These are phyloP conservation scores for Parazoanthus atlanticus DNA, from an alignment of 92 coral and sea anemone genomes.

Conservation along the genomic window DNA sequence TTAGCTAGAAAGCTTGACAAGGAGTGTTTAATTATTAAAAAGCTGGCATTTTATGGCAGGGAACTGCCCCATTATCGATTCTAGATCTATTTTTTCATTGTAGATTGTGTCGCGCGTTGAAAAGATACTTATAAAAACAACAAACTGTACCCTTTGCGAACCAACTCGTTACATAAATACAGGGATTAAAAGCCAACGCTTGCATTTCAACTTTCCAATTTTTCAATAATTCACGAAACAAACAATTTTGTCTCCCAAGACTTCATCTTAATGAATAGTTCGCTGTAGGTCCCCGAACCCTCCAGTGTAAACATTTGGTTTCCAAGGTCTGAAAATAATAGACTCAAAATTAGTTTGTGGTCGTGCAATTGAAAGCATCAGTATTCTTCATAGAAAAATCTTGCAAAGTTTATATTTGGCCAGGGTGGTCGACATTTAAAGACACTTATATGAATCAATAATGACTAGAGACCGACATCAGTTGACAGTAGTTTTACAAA, in stretches of 20 bases:
- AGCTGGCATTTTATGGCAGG: constrained; percentile 93
- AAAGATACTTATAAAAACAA: neutral
- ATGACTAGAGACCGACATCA: neutral
- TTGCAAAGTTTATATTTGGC: neutral
- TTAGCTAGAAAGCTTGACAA: constrained; percentile 66
- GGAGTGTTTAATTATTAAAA: constrained; percentile 67
- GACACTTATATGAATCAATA: neutral
- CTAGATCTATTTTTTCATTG: constrained; percentile 13
- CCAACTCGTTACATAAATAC: neutral
- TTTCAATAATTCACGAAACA: constrained; percentile 43
- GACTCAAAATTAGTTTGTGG: constrained; percentile 31
- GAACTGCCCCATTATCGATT: constrained; percentile 48
- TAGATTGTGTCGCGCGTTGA: neutral
- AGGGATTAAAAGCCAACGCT: neutral
- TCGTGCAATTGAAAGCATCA: constrained; percentile 16
- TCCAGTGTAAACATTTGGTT: constrained; percentile 41
- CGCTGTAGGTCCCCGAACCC: constrained; percentile 28
- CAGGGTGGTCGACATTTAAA: neutral
- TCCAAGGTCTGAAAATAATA: neutral
- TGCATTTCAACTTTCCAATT: constrained; percentile 18
- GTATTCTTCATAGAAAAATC: constrained; percentile 4
- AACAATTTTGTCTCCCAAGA: constrained; percentile 25
- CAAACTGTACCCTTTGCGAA: neutral
- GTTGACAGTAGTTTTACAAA: neutral
- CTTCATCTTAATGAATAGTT: constrained; percentile 29